These are phyloP conservation scores for Sula dactylatra DNA, from an alignment of 2,113 vertebrate genomes.

Conservation along the genomic window DNA sequence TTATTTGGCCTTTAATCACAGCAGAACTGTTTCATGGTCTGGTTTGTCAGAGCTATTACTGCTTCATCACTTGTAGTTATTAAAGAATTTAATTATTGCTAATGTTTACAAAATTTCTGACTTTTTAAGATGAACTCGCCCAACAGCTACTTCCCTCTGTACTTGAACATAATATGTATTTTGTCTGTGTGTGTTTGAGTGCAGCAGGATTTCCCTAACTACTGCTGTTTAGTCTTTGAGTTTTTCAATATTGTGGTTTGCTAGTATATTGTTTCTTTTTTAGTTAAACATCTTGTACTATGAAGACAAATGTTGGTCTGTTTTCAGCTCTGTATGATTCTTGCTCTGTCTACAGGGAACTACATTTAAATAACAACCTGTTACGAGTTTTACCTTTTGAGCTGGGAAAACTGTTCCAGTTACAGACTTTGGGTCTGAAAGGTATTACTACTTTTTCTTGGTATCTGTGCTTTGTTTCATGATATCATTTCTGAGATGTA, in stretches of 20 bases:
- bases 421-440: slow-evolving; percentile 99
- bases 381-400: slow-evolving; percentile 99
- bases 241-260: not conserved
- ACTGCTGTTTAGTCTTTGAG: not conserved
- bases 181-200: not conserved
- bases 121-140: not conserved
- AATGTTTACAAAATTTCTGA: not conserved
- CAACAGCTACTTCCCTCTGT: not conserved
- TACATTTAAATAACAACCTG: slow-evolving; percentile 99
- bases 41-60: not conserved
- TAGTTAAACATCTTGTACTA: not conserved
- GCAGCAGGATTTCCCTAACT: not conserved
- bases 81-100: not conserved
- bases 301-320: slow-evolving; percentile 2
- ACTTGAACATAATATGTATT: not conserved
- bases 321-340: slow-evolving; percentile 60
- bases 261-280: not conserved
- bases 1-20: not conserved
- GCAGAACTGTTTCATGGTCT: not conserved
- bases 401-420: slow-evolving; percentile 99
- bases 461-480: not conserved
- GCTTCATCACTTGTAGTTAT: not conserved
- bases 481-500: not conserved
- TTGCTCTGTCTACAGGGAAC: slow-evolving; percentile 87
- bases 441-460: slow-evolving; percentile 77